Base-by-base conservation (phyloP, 2,113 vertebrate species). In the Xiphophorus maculatus region DNA sequence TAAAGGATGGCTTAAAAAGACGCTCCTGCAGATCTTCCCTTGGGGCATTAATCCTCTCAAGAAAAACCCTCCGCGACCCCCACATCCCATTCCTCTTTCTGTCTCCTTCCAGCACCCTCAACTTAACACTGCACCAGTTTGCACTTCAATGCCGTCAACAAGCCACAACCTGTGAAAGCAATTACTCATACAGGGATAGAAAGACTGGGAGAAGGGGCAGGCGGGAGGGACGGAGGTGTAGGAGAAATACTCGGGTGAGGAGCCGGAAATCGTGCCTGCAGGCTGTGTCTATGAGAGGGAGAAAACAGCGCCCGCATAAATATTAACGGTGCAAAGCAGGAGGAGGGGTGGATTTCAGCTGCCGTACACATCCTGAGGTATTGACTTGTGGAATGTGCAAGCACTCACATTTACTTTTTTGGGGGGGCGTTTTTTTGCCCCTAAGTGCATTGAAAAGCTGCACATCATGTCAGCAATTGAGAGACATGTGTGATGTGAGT, bases 111-210 rank as follows among this genome's bases (percentile, higher is more conserved):
- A 81, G 87, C 86, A 87, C 76, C 87, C 69, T 73, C 84, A 89
- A 86, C 74, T 82, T 79, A 80, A 82, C 87, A 77, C 80, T 71
- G 85, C 87, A 82, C 74, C 74, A 81, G 79, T 89, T 89, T 89
- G 80, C 82, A 84, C 89, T 89, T 84, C 86, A 89, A 75, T 88
- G 82, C 78, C 28, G 80, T 82, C 63, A 80, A 89, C 91, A 93
- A 91, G 92, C 82, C 89, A 77, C 88, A 89, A 91, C 92, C 88
- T 92, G 91, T 80, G 84, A 89, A 90, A 90, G 88, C 85, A 85
- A 92, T 91, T 89, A 91, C 84, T 88, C 85, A 87, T 76, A 77
- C 77, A 82, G 79, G 77, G 70, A 74, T 62, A 69, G 65, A 73
- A 42, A 73, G 81, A 71, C 68, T 42, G 61, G 67, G 77, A 79